These are phyloP conservation scores for Bombus terrestris DNA, from an alignment of 1,140 invertebrate species.

Conservation along the genomic window DNA sequence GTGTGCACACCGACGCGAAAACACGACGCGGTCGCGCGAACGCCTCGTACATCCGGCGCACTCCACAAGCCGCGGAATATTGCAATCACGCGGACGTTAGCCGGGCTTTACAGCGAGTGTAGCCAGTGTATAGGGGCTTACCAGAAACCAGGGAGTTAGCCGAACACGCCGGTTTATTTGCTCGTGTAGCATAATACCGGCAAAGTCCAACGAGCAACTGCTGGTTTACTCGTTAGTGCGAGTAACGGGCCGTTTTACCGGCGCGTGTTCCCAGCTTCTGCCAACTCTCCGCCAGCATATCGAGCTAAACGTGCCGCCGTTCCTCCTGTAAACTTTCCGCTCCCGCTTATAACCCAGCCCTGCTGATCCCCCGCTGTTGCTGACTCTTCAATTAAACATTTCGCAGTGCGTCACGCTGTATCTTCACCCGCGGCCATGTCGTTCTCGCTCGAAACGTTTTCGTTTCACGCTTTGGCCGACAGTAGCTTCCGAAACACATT, in stretches of 20 bases:
- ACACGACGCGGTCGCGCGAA: conserved; percentile 29
- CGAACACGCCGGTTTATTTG: conserved; percentile 74
- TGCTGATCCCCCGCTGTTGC: conserved; percentile 6
- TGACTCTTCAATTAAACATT: conserved; percentile 65
- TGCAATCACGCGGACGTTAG: conserved; percentile 74
- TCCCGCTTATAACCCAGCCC: conserved; percentile 36
- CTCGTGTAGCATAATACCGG: conserved; percentile 74
- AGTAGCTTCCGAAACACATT: too few species aligned
- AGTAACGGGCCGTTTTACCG: conserved; percentile 72
- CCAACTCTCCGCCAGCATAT: conserved; percentile 39
- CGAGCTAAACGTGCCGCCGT: conserved; percentile 38
- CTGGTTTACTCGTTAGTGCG: conserved; percentile 74
- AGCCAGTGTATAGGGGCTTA: conserved; percentile 71
- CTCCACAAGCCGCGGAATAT: conserved; percentile 70
- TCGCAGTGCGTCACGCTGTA: background rate
- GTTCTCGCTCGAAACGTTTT: background rate
- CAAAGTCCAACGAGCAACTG: conserved; percentile 70
- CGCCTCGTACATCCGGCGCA: conserved; percentile 58
- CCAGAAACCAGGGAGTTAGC: conserved; percentile 71
- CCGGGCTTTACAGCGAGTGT: conserved; percentile 65
- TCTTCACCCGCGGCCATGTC: background rate
- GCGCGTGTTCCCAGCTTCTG: conserved; percentile 39
- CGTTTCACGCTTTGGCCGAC: background rate
- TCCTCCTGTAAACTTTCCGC: conserved; percentile 38
- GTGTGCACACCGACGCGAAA: conserved; percentile 48